Base-by-base conservation (phyloP, 2,888 invertebrate genomes). In the Sturmia bella region DNA sequence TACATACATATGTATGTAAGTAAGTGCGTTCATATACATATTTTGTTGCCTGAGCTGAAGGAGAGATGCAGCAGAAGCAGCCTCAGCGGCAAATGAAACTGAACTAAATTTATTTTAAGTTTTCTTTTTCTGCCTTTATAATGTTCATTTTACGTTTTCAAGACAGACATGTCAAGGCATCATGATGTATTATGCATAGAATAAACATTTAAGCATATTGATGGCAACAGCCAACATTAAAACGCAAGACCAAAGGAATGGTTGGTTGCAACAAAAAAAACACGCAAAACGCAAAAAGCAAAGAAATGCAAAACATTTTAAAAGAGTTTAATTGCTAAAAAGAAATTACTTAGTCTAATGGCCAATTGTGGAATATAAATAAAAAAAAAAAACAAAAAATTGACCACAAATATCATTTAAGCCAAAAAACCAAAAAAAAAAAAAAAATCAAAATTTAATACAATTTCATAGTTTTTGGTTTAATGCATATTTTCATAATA, bases 141-240 rank as follows among this genome's bases (percentile, higher is more conserved):
- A 66, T 69, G 56, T 56, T 32, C 63, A 48, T 54, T 73, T 74
- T 45, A 45, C 59, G 50, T 74, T 74, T 21, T 43, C 19, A 54
- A 64, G 54, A 56, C 73, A 76, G 45, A 66, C 74, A 64, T 74
- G 82, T 82, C 78, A 73, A 32, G 59, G 45, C 79, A 79, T 68
- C 73, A 48, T 73, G 73, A 79, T 73, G 68, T 79, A 73, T 73
- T 79, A 79, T 52, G 54, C 79, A 54, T 61, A 73, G 52, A 52
- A 61, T 37, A 27, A 72, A 72, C 64, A 74, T 54, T 74, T 64
- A 74, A 21, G 52, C 66, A 66, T 73, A 79, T 76, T 76, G 76
- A 76, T 61, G 69, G 69, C 69, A 69, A 61, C 52, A 57, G 37
- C 32, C 17, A 73, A 32, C n/a, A 70, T 73, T 61, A 11, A 66